phyloP scores from a whole-genome alignment of 1,140 invertebrate genomes.

The Ceratosolen solmsi region DNA sequence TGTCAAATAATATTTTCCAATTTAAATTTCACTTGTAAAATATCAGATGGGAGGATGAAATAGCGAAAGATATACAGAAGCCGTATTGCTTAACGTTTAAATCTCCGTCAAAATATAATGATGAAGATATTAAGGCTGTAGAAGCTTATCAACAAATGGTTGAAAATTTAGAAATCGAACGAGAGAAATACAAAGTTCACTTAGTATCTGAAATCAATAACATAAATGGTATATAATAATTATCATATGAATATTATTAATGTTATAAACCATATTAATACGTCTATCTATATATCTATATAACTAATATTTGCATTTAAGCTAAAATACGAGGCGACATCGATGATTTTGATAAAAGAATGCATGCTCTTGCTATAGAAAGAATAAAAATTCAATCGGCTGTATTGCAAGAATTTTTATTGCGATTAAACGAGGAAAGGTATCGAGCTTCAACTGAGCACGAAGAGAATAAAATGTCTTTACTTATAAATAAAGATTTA shows the following conservation, averaged over 20 bases:
- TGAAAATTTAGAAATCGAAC: constrained; percentile 72
- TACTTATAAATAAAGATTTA: constrained; percentile 44
- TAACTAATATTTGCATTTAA: too few relatives aligned
- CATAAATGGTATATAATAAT: constrained; percentile 62
- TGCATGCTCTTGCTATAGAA: constrained; percentile 74
- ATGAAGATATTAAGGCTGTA: constrained; percentile 75
- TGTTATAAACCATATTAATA: background rate
- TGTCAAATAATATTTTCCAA: background rate
- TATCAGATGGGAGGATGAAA: constrained; percentile 78
- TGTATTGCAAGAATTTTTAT: constrained; percentile 75
- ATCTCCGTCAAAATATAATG: constrained; percentile 74
- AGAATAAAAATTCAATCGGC: constrained; percentile 77
- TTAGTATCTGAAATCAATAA: constrained; percentile 76
- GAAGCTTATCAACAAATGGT: constrained; percentile 77
- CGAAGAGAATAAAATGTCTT: constrained; percentile 42
- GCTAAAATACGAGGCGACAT: constrained; percentile 73
- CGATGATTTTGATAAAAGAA: constrained; percentile 75
- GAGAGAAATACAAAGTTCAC: constrained; percentile 77
- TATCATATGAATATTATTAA: background rate
- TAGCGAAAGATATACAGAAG: constrained; percentile 79
- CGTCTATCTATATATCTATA: too few relatives aligned
- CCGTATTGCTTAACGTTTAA: constrained; percentile 79
- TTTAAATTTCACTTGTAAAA: background rate
- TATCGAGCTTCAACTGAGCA: constrained; percentile 31
- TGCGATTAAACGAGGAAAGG: constrained; percentile 42